These are phyloP conservation scores for Philypnodon macrostomus DNA, from an alignment of 2,797 vertebrate species.

Conservation along the genomic window DNA sequence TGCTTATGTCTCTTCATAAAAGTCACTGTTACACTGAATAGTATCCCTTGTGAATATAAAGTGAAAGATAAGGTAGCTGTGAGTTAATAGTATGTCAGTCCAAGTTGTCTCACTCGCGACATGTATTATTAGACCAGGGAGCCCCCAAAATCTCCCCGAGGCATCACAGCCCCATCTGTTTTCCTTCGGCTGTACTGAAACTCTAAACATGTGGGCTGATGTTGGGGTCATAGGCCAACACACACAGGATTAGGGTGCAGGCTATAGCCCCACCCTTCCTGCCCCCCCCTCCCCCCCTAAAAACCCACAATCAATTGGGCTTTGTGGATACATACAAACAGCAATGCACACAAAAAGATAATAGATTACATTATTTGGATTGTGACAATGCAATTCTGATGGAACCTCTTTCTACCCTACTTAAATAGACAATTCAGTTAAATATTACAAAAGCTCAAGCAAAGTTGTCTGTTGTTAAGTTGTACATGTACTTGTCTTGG, in stretches of 20 bases:
- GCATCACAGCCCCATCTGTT: constrained; percentile 52
- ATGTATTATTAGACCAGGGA: constrained; percentile 20
- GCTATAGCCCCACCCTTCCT: constrained; percentile 55
- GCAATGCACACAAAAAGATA: constrained; percentile 31
- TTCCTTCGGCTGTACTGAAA: constrained; percentile 57
- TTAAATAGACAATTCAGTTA: too few species aligned
- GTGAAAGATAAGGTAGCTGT: constrained; percentile 9
- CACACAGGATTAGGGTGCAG: constrained; percentile 52
- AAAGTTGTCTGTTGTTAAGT: neutral
- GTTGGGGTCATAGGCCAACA: constrained; percentile 68
- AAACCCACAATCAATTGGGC: constrained; percentile 59
- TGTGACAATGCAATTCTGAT: too few species aligned
- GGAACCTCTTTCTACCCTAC: too few species aligned
- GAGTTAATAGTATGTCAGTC: constrained; percentile 2
- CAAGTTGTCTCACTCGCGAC: constrained; percentile 20
- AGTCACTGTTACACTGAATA: neutral
- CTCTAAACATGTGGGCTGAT: constrained; percentile 68
- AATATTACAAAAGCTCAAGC: neutral
- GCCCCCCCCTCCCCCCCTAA: constrained; percentile 18
- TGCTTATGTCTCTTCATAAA: constrained; percentile 24
- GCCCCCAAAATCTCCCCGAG: constrained; percentile 23
- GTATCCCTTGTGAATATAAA: constrained; percentile 3
- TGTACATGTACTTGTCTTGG: neutral
- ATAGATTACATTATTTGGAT: too few species aligned
- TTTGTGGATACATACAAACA: constrained; percentile 55